A percentile compares a stretch with the other conserved stretches of the same genome.
Conservation (phyloP, 2,888 invertebrate genomes). For the Cephus nigrinus region DNA sequence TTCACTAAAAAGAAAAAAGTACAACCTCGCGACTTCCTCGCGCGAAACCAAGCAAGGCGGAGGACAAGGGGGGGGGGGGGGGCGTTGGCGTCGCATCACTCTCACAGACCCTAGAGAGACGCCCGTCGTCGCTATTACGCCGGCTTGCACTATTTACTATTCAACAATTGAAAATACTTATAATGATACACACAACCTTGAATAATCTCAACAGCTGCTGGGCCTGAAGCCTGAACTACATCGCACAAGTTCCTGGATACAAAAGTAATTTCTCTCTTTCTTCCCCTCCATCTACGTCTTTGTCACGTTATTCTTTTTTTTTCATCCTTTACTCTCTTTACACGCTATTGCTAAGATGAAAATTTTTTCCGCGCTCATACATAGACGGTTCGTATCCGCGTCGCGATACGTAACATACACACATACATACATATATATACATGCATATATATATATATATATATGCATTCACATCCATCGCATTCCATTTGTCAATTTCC, state of each 20-base stretch:
- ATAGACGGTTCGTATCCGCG: not conserved
- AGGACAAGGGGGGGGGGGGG: not conserved
- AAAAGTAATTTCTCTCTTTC: constrained; percentile 47
- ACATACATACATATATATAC: not conserved
- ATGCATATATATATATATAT: too few species aligned
- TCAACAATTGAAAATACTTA: constrained; percentile 66
- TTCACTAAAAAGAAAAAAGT: not conserved
- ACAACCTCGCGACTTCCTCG: not conserved
- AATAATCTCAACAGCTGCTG: constrained; percentile 66
- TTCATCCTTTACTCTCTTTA: not conserved
- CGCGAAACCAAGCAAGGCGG: not conserved
- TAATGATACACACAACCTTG: constrained; percentile 66
- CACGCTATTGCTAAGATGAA: not conserved
- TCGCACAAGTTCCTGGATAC: constrained; percentile 49
- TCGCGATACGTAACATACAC: too few species aligned
- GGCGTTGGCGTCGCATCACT: not conserved
- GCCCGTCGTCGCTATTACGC: not conserved
- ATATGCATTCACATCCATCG: not conserved
- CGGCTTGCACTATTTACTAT: constrained; percentile 61
- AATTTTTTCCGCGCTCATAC: not conserved
- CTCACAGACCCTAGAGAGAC: not conserved
- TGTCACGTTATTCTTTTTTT: constrained; percentile 10
- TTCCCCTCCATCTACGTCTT: not conserved
- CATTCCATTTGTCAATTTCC: not conserved
- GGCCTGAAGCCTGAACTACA: constrained; percentile 55